These are phyloP conservation scores for Metacarcinus magister DNA, from an alignment of 2,888 invertebrate species.

Conservation along the genomic window DNA sequence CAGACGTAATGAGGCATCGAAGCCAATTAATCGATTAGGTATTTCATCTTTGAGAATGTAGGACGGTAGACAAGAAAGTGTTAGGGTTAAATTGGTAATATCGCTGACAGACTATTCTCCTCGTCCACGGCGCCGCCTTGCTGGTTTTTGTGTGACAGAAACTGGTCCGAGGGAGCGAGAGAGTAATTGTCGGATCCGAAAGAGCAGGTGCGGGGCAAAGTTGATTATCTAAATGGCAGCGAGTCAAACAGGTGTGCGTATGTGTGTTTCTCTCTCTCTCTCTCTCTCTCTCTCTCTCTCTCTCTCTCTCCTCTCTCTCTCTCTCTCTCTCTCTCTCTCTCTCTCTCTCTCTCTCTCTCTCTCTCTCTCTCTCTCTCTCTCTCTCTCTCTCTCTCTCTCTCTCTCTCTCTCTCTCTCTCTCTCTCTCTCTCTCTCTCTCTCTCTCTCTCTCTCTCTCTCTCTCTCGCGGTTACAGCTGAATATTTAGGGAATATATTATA, in stretches of 20 bases:
- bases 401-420: conserved; percentile 65
- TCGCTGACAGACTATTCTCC: conserved; percentile 22
- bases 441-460: conserved; percentile 60
- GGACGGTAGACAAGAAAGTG: conserved; percentile 4
- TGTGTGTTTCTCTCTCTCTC: conserved; percentile 63
- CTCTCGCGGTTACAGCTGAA: too few relatives aligned
- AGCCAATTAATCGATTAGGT: background rate
- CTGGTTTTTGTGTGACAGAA: background rate
- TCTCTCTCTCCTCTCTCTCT: background rate
- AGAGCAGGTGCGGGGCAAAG: background rate
- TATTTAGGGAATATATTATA: background rate
- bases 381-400: conserved; percentile 57
- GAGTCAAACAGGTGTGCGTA: conserved; percentile 57
- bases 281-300: conserved; percentile 54
- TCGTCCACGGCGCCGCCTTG: background rate
- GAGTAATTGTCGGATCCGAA: conserved; percentile 17
- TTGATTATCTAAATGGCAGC: conserved; percentile 33
- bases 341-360: background rate
- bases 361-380: conserved; percentile 52
- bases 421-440: conserved; percentile 61
- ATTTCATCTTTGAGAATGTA: conserved; percentile 3
- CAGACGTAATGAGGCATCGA: background rate
- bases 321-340: background rate
- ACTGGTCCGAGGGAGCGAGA: background rate
- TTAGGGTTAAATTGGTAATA: background rate